These are phyloP conservation scores for Picathartes gymnocephalus DNA, from an alignment of 2,113 vertebrate genomes.

Conservation along the genomic window DNA sequence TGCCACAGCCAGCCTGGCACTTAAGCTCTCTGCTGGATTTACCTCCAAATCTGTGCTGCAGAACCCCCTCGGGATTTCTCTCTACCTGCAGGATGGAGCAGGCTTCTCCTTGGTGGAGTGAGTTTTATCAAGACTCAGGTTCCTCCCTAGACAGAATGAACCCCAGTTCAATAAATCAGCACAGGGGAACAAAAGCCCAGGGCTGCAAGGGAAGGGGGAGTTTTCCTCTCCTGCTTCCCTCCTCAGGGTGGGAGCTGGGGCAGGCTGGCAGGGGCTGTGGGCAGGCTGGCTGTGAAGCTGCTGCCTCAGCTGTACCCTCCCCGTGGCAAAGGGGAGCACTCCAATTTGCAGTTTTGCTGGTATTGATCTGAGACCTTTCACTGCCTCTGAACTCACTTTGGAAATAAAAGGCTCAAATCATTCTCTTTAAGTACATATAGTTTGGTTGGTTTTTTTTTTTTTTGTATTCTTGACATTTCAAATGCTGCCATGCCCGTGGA, in stretches of 20 bases:
- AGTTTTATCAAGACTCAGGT: not conserved
- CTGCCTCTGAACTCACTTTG: not conserved
- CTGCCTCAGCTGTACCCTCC: conserved; percentile 49
- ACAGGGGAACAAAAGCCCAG: not conserved
- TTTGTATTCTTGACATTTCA: not conserved
- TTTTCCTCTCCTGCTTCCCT: not conserved
- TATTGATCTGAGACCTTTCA: conserved; percentile 42
- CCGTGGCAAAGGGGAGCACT: not conserved
- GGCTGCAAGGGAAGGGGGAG: not conserved
- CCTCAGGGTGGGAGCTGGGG: conserved; percentile 45
- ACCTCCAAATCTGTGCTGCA: not conserved
- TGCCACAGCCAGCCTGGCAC: not conserved
- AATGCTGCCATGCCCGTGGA: not conserved
- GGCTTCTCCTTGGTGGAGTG: not conserved
- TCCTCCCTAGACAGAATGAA: not conserved
- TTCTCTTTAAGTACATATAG: not conserved
- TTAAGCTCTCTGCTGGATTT: not conserved
- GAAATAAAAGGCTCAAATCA: not conserved
- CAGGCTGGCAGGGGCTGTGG: conserved; percentile 13
- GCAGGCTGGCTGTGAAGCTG: conserved; percentile 43
- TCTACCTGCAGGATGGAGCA: not conserved
- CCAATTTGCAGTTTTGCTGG: not conserved
- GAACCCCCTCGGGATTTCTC: not conserved
- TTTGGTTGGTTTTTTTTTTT: too few relatives aligned
- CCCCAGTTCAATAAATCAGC: not conserved